Base-by-base conservation (phyloP, 2,888 invertebrate genomes). In the Elegia similella region DNA sequence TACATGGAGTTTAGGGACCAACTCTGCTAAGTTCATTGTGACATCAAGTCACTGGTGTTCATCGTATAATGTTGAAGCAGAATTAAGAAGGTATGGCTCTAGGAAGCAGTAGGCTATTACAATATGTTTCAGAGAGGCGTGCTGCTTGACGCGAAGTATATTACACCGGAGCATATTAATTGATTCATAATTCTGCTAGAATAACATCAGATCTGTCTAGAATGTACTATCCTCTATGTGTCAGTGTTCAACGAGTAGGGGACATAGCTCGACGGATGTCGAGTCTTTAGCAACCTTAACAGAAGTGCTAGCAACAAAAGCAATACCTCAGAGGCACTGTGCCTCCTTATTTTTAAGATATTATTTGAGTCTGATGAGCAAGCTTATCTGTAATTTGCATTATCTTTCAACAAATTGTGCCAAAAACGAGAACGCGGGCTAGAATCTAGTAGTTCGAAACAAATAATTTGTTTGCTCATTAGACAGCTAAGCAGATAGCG, bases 121-220 rank as follows among this genome's bases (percentile, higher is more conserved):
- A 86, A 91, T 91, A 91, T 91, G 91, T 91, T 91, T 81, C 80
- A 87, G 91, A 86, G 90, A 86, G 76, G 88, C 84, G 71, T 79
- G 76, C 78, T 83, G 85, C 80, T 82, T 80, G 72, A 82, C 78
- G 78, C 74, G 86, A 83, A 75, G 78, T 76, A 69, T 76, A 81
- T 81, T 84, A 86, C 84, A 84, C 85, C 82, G 73, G 76, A 85
- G 84, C 80, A 77, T 84, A 78, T 77, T 75, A 66, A 69, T 76
- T 65, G 66, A 68, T 72, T 66, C 67, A 65, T 52, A 70, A 72
- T 81, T 79, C 80, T 83, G 84, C 82, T 81, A 81, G 78, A 77
- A 73, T 79, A 81, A 80, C 84, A 88, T 80, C 88, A 88, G 90
- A 89, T 88, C 89, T 88, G 87, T 84, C 72, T 77, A 80, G 76